phyloP scores from a whole-genome alignment of 2,888 invertebrate species.

The Papilio demoleus region DNA sequence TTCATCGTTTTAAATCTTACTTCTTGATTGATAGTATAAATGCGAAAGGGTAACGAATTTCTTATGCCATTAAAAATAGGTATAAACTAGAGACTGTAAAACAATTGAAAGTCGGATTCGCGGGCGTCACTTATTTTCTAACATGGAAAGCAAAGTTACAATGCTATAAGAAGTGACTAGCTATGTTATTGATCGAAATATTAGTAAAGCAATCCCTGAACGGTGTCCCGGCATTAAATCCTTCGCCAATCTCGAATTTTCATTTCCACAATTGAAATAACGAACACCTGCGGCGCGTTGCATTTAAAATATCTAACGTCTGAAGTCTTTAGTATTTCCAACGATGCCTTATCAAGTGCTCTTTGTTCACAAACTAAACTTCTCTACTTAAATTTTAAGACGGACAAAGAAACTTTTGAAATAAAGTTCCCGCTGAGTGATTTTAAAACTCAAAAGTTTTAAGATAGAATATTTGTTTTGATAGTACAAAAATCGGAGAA shows the following conservation, averaged over 20 bases:
- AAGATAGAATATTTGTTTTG: conserved; percentile 17
- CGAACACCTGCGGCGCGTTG: conserved; percentile 34
- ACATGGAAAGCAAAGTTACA: no score
- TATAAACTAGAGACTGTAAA: no score
- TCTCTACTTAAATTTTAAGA: conserved; percentile 30
- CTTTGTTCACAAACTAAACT: conserved; percentile 27
- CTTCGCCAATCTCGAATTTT: neutral
- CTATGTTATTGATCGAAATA: neutral
- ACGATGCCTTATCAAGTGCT: conserved; percentile 27
- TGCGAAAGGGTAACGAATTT: no score
- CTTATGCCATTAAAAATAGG: no score
- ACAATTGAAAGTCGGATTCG: no score
- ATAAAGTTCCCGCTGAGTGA: conserved; percentile 15
- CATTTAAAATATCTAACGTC: conserved; percentile 35
- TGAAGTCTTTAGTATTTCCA: conserved; percentile 30
- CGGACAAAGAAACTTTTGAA: conserved; percentile 21
- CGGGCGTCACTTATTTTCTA: no score
- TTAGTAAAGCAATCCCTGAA: neutral
- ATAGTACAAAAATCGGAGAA: neutral
- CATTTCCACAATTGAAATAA: conserved; percentile 22
- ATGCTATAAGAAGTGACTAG: no score
- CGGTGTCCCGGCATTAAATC: neutral
- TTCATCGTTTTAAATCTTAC: no score
- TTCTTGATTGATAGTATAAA: no score
- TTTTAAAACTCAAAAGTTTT: conserved; percentile 16